phyloP scores from a whole-genome alignment of 2,113 vertebrate species.

The Silurus meridionalis region DNA sequence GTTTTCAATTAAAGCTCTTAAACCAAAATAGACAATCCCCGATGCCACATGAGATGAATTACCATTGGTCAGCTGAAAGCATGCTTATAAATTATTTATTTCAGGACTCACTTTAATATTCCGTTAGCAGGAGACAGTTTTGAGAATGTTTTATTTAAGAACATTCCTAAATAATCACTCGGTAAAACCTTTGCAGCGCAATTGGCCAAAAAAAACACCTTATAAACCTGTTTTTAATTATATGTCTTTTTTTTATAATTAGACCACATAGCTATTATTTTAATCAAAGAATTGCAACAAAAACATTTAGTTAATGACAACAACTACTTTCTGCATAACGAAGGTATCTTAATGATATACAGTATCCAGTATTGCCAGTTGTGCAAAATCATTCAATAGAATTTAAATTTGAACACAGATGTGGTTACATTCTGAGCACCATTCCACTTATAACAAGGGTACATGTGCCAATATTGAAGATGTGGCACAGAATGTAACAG shows the following conservation, averaged over 20 bases:
- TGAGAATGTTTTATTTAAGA: not conserved
- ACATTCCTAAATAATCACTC: not conserved
- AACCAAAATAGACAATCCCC: not conserved
- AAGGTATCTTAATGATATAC: not conserved
- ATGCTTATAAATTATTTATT: not conserved
- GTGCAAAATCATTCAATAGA: not conserved
- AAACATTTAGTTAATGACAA: no score
- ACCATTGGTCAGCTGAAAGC: not conserved
- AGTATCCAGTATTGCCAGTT: not conserved
- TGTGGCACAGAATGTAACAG: no score
- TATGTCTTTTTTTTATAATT: no score
- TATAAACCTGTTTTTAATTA: no score
- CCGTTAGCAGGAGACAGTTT: not conserved
- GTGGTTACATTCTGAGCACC: not conserved
- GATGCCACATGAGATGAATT: not conserved
- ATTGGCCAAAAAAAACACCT: not conserved
- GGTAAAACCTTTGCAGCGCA: not conserved
- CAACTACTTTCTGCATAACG: no score
- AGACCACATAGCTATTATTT: no score
- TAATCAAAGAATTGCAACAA: no score
- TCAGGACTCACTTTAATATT: not conserved
- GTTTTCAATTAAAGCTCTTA: constrained; percentile 4
- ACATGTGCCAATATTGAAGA: no score
- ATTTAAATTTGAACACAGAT: not conserved
- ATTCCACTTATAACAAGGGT: not conserved